A percentile compares a stretch with the other conserved stretches of the same genome.
Evolutionary conservation across 2,113 vertebrate genomes (phyloP).

Genomic region (Mastomys natalensis): DNA sequence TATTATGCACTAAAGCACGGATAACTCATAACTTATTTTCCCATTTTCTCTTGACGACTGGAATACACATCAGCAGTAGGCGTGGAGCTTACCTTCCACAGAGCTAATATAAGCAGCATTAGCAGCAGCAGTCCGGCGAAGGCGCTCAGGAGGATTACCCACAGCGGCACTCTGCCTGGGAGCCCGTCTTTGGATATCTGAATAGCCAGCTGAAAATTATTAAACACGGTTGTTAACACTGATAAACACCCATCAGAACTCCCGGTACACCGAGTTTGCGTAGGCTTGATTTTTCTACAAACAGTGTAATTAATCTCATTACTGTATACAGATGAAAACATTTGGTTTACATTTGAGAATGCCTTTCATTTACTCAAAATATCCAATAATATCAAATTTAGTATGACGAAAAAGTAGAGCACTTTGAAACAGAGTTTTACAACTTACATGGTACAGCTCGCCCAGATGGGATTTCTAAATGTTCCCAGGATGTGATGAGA

Average conservation of each 20-base stretch:
- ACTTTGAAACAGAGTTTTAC: neutral
- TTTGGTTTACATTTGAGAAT: slow-evolving; percentile 8
- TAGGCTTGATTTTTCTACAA: neutral
- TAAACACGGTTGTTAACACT: slow-evolving; percentile 33
- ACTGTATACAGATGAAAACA: neutral
- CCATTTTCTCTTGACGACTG: neutral
- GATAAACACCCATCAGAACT: neutral
- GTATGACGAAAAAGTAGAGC: neutral
- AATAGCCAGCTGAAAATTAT: slow-evolving; percentile 90
- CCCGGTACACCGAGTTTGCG: neutral
- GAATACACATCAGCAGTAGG: neutral
- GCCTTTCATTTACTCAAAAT: neutral
- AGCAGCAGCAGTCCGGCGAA: slow-evolving; percentile 95
- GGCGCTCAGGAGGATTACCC: slow-evolving; percentile 96
- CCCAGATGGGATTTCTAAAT: neutral
- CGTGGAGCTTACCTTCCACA: slow-evolving; percentile 94
- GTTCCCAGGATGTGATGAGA: neutral
- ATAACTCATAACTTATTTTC: neutral
- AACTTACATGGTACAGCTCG: neutral
- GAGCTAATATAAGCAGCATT: slow-evolving; percentile 93
- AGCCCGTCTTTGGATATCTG: slow-evolving; percentile 93
- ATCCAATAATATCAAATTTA: neutral
- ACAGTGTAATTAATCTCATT: neutral
- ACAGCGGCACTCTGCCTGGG: slow-evolving; percentile 91
- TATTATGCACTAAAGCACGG: neutral